Evolutionary conservation across 2,113 vertebrate genomes (phyloP), one percentile per base, ranked within the genome.

Genomic region (Epinephelus lanceolatus): DNA sequence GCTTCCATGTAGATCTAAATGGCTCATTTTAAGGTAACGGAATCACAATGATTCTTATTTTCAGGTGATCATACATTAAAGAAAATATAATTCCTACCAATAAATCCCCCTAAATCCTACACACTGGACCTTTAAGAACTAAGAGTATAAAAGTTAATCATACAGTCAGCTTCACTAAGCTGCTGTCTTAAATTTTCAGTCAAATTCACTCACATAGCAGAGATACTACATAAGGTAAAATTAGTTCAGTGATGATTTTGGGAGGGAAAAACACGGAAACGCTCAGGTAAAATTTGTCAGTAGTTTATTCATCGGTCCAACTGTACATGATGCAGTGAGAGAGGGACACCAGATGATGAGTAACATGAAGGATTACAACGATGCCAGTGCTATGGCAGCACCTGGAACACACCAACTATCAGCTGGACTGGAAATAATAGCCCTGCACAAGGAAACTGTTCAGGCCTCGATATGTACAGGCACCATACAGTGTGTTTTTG

Each of bases 291-390:
- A 95, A 94, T 91, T 88, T 81, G 92, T 94, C 91, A 86, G 81
- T 92, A 84, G 57, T 95, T 95, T 95, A 95, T 95, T 95, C 62
- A 89, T 93, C 88, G 74, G 88, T 93, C 86, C 86, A 89, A 94
- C 91, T 94, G 94, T 94, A 95, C 90, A 95, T 94, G 86, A 94
- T 94, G 93, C 92, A 92, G 91, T 95, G 93, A 92, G 91, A 94
- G 86, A 94, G 88, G 91, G 91, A 92, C 89, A 91, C 86, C 57
- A 86, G 91, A 94, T 86, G 65, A 92, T 89, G 87, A 88, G 56
- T 66, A 85, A 91, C 86, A 94, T 93, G 91, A 84, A 91, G 89
- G 89, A 73, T 88, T 89, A 92, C 88, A 91, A 81, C 74, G 15
- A 90, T 86, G 89, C 91, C 90, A 90, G 89, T 92, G 91, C 91